These are phyloP conservation scores for Callipepla californica DNA, from an alignment of 2,113 vertebrate species.

Conservation along the genomic window DNA sequence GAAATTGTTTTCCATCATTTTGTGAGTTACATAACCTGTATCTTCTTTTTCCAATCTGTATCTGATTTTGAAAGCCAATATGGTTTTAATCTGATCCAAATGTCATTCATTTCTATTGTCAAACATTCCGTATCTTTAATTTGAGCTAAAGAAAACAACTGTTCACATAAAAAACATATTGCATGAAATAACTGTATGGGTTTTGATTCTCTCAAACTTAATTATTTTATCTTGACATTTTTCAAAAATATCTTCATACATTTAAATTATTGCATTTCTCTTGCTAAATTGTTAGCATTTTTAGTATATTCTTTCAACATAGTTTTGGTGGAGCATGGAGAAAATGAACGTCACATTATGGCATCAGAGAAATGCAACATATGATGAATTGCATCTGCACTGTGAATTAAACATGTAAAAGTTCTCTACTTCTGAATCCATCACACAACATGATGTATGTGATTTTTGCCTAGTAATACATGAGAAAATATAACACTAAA, in stretches of 20 bases:
- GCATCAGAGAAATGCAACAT: not conserved
- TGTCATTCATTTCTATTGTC: not conserved
- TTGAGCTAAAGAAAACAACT: not conserved
- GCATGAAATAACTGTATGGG: not conserved
- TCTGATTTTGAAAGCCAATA: slow-evolving; percentile 9
- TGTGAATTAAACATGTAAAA: not conserved
- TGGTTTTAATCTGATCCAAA: not conserved
- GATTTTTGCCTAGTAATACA: not conserved
- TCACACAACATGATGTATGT: not conserved
- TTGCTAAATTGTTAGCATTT: not conserved
- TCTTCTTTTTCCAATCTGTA: not conserved
- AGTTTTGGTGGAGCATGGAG: not conserved
- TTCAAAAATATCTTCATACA: not conserved
- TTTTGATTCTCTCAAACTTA: slow-evolving; percentile 1
- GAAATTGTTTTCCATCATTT: not conserved
- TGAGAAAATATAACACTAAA: not conserved
- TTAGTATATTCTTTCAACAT: not conserved
- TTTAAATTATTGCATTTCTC: not conserved
- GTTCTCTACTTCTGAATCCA: not conserved
- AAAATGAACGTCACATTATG: not conserved
- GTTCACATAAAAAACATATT: not conserved
- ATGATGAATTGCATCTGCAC: not conserved
- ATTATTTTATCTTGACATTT: not conserved
- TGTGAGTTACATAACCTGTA: not conserved
- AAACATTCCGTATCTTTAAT: slow-evolving; percentile 31